These are phyloP conservation scores for Sarcophilus harrisii DNA, from an alignment of 2,797 vertebrate genomes.

Conservation along the genomic window DNA sequence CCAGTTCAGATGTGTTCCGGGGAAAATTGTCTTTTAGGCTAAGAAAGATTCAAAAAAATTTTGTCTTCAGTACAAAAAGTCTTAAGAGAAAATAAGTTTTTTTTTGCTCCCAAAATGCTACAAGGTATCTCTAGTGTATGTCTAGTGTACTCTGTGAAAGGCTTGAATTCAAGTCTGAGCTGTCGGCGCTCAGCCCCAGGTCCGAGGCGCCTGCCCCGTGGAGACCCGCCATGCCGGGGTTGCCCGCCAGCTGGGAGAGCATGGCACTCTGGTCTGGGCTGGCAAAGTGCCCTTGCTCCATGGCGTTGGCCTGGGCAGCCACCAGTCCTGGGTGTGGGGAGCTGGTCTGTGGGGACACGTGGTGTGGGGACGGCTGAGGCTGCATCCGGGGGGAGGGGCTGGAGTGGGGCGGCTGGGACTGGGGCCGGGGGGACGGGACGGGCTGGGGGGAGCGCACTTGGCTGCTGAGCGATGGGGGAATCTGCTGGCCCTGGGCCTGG, in stretches of 20 bases:
- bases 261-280: constrained; percentile 94
- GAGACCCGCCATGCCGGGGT: constrained; percentile 94
- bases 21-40: constrained; percentile 88
- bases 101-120: constrained; percentile 92
- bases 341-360: constrained; percentile 96
- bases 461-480: constrained; percentile 92
- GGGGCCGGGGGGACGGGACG: constrained; percentile 94
- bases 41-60: constrained; percentile 97
- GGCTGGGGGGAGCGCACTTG: constrained; percentile 98
- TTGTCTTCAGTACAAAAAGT: constrained; percentile 91
- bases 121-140: constrained; percentile 91
- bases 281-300: constrained; percentile 96
- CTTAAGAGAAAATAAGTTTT: constrained; percentile 89
- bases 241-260: constrained; percentile 93
- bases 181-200: constrained; percentile 92
- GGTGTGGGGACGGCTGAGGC: constrained; percentile 96
- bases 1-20: constrained; percentile 88
- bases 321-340: constrained; percentile 96
- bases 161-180: constrained; percentile 95
- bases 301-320: constrained; percentile 92
- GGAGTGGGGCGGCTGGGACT: constrained; percentile 97
- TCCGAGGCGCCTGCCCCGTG: constrained; percentile 92
- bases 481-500: constrained; percentile 93
- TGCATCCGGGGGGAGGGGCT: constrained; percentile 98
- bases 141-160: constrained; percentile 97